Evolutionary conservation across 2,113 vertebrate genomes (phyloP).

Genomic region (Vireo altiloquus): DNA sequence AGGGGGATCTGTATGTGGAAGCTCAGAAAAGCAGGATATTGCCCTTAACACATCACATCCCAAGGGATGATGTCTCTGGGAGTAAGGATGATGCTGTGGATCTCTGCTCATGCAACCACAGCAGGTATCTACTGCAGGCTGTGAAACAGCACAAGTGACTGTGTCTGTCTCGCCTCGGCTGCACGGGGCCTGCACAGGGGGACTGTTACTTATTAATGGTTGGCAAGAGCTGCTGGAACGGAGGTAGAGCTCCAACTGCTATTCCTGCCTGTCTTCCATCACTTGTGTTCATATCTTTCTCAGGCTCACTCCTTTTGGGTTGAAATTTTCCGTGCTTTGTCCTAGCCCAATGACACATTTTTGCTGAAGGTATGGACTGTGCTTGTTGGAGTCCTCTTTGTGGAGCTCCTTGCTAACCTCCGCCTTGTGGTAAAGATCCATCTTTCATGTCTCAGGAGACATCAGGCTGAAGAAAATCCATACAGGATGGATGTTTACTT

Average conservation of each 20-base stretch:
- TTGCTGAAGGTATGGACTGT: not conserved
- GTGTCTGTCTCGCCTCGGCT: not conserved
- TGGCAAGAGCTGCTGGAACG: slow-evolving; percentile 33
- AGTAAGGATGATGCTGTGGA: not conserved
- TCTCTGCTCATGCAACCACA: not conserved
- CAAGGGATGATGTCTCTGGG: not conserved
- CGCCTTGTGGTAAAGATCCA: not conserved
- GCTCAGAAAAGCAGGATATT: not conserved
- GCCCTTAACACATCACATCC: not conserved
- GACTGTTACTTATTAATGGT: slow-evolving; percentile 22
- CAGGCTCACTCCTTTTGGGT: not conserved
- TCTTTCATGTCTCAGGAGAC: not conserved
- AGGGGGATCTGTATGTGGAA: not conserved
- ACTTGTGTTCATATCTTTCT: not conserved
- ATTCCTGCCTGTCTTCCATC: slow-evolving; percentile 25
- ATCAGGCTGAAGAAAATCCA: not conserved
- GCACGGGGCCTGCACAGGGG: not conserved
- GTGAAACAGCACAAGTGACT: not conserved
- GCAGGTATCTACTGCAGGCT: not conserved
- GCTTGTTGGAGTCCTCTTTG: not conserved
- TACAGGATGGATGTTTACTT: not conserved
- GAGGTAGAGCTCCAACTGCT: slow-evolving; percentile 28
- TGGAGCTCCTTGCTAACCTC: not conserved
- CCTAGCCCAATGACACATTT: not conserved
- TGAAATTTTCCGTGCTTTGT: not conserved